Conservation (phyloP, 2,113 vertebrate species). For the Fregata magnificens region DNA sequence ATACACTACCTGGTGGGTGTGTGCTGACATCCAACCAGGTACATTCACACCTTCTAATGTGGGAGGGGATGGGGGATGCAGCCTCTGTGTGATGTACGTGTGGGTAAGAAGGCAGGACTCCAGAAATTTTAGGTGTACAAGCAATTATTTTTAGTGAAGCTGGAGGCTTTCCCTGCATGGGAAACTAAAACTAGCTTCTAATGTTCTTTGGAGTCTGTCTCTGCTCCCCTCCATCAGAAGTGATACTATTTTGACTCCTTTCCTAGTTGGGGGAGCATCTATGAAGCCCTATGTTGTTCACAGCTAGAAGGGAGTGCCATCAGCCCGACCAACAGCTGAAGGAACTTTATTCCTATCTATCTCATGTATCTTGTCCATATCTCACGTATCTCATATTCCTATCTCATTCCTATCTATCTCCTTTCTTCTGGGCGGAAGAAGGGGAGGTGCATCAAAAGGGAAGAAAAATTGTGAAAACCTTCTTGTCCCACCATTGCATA, state of each 20-base stretch:
- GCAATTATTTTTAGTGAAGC: background rate
- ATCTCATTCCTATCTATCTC: background rate
- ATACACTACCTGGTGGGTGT: background rate
- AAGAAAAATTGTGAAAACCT: background rate
- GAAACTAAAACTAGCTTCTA: background rate
- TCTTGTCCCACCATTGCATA: background rate
- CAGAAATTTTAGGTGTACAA: background rate
- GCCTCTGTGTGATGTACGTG: background rate
- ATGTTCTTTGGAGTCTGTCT: background rate
- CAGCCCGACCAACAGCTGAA: background rate
- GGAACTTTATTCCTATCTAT: background rate
- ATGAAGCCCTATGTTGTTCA: background rate
- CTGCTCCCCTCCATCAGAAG: background rate
- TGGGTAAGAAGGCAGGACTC: background rate
- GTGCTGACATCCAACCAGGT: background rate
- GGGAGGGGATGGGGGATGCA: background rate
- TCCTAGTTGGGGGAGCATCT: background rate
- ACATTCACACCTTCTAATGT: background rate
- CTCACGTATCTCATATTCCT: background rate
- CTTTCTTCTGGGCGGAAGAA: background rate
- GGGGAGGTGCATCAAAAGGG: background rate
- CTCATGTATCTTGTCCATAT: background rate
- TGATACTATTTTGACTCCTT: background rate
- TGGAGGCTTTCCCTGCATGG: background rate
- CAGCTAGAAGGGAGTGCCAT: background rate